Evolutionary conservation across 2,113 vertebrate genomes (phyloP).

Genomic region (Noctilio leporinus): DNA sequence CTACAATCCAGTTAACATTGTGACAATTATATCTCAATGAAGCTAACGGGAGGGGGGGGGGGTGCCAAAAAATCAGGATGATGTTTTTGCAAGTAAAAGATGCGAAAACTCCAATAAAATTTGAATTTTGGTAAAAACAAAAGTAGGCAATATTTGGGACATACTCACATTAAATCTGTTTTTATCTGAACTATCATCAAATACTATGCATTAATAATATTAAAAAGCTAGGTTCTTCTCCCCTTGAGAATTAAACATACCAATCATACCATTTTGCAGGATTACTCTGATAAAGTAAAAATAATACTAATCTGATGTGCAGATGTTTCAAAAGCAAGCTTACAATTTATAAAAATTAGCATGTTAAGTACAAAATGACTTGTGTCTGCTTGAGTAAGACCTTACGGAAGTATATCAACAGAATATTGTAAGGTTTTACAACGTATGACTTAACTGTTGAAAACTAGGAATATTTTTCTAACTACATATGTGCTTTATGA

Average conservation of each 20-base stretch:
- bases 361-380: constrained; percentile 64
- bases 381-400: constrained; percentile 54
- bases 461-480: constrained; percentile 65
- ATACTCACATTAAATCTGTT: neutral
- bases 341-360: constrained; percentile 46
- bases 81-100: neutral
- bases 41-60: fast-evolving
- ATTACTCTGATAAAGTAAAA: constrained; percentile 57
- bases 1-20: neutral
- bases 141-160: neutral
- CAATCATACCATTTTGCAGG: constrained; percentile 59
- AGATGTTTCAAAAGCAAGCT: constrained; percentile 67
- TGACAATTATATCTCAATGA: neutral
- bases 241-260: constrained; percentile 52
- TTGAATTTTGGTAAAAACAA: neutral
- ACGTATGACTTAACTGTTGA: constrained; percentile 61
- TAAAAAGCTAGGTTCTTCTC: constrained; percentile 45
- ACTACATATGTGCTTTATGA: constrained; percentile 69
- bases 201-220: constrained; percentile 40
- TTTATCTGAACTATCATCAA: constrained; percentile 44
- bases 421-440: constrained; percentile 43
- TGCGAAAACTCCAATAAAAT: neutral
- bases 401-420: constrained; percentile 62
- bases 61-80: neutral
- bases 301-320: constrained; percentile 57